Evolutionary conservation across 1,140 invertebrate species (phyloP).

Genomic region (Agrypnia vestita): DNA sequence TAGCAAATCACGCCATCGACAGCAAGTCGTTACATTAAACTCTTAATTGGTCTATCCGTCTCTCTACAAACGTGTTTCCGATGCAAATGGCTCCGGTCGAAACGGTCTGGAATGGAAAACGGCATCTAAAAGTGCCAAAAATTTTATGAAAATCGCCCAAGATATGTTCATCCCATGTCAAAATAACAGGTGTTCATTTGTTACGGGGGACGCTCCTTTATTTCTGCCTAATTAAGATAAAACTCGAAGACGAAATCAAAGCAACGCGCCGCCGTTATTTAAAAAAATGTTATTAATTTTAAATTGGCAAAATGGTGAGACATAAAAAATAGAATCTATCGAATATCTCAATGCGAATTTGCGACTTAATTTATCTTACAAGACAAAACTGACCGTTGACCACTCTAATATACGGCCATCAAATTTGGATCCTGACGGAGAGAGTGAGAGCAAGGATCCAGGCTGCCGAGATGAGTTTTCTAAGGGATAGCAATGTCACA

Average conservation of each 20-base stretch:
- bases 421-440: too few species aligned
- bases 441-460: too few species aligned
- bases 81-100: background rate
- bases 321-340: too few species aligned
- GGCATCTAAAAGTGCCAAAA: background rate
- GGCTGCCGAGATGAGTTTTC: too few species aligned
- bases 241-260: background rate
- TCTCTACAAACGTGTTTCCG: slow-evolving; percentile 21
- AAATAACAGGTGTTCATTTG: background rate
- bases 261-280: background rate
- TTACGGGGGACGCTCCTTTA: slow-evolving; percentile 1
- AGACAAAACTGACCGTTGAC: too few species aligned
- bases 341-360: too few species aligned
- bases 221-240: slow-evolving; percentile 28
- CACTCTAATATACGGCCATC: too few species aligned
- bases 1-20: slow-evolving; percentile 28
- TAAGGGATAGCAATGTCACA: too few species aligned
- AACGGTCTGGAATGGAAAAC: background rate
- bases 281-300: too few species aligned
- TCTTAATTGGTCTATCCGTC: slow-evolving; percentile 34
- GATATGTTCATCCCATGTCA: background rate
- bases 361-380: too few species aligned
- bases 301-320: too few species aligned
- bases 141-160: background rate
- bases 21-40: slow-evolving; percentile 30